Conservation (phyloP, 1,140 invertebrate species). For the Hormaphis cornu region DNA sequence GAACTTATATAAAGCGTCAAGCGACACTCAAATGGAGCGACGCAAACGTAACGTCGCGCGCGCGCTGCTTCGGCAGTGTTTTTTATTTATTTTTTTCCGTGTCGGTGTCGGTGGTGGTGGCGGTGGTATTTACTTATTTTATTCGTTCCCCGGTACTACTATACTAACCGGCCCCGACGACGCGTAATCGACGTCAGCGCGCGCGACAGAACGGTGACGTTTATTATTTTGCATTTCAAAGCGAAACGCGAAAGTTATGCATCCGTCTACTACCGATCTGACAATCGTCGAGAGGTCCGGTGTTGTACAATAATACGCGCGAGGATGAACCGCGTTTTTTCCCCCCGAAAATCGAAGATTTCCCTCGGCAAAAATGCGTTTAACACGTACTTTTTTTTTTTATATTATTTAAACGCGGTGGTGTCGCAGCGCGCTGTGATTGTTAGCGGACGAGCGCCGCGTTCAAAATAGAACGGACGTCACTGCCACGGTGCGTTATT, state of each 20-base stretch:
- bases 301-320: no score
- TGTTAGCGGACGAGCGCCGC: no score
- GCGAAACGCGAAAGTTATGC: neutral
- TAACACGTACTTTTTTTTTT: no score
- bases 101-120: no score
- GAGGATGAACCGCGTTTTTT: slow-evolving; percentile 3
- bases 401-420: no score
- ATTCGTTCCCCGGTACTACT: neutral
- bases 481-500: no score
- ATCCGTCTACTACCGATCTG: neutral
- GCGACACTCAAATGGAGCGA: slow-evolving; percentile 12
- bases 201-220: slow-evolving; percentile 14
- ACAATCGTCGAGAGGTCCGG: neutral
- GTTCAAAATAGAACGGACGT: neutral
- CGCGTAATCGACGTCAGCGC: slow-evolving; percentile 13
- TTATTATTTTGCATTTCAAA: slow-evolving; percentile 16
- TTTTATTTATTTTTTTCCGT: neutral
- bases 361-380: no score
- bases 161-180: neutral
- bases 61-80: no score
- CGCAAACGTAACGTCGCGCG: slow-evolving; percentile 3
- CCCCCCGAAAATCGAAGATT: slow-evolving; percentile 10
- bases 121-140: slow-evolving; percentile 17
- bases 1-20: slow-evolving; percentile 8
- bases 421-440: no score